Base-by-base conservation (phyloP, 1,140 invertebrate species). In the Ips typographus region DNA sequence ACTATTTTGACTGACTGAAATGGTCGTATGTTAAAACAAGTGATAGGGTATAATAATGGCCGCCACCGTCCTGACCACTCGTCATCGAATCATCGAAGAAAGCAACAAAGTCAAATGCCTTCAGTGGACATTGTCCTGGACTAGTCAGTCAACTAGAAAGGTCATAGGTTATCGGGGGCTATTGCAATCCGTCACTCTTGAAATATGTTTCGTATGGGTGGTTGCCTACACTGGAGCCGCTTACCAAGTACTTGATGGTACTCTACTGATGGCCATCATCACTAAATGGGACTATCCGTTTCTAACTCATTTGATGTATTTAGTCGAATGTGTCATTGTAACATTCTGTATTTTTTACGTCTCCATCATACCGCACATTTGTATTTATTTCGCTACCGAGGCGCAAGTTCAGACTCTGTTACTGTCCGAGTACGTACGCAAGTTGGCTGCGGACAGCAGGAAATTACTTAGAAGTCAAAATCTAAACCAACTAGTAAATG, bases 341-440 rank as follows among this genome's bases (percentile, higher is more conserved):
- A 7, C 38, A 7, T 37, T 37, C 53, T 56, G 53, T 37, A 37
- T 56, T 39, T 56, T 37, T 56, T 56, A 36, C 3, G 7, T 38
- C n/a, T 7, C 22, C n/a, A 56, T 56, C 4, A 37, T 56, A 36
- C 53, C 53, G 7, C 38, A 37, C 1, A 2, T 56, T 36, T 56
- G 53, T 6, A 56, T 56, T 56, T 56, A 56, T 37, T 56, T 56
- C 7, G 53, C 53, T 39, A 56, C 53, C 7, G 53, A 56, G 7
- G 53, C 7, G 4, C n/a, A 56, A 56, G 53, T 56, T 38, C 53
- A 56, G 7, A 22, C 38, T n/a, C 7, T n/a, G 8, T 39, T 56
- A 37, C 53, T 56, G 7, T 56, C 53, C 2, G 53, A n/a, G 2
- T 56, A 56, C 37, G 53, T 56, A n/a, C 2, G 53, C 22, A 56